phyloP scores from a whole-genome alignment of 2,113 vertebrate genomes.

The Rana temporaria region DNA sequence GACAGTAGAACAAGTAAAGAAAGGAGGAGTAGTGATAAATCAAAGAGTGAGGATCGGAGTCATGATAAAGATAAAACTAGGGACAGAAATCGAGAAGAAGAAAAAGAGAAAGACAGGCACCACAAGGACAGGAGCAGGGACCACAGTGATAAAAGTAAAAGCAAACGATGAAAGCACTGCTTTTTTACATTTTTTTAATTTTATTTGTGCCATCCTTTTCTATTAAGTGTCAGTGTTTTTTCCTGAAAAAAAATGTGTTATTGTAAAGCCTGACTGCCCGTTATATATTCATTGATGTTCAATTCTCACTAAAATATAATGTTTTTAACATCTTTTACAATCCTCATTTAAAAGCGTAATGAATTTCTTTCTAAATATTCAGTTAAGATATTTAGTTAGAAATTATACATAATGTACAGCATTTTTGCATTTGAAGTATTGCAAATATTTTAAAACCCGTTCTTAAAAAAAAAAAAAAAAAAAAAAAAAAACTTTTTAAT shows the following conservation, averaged over 20 bases:
- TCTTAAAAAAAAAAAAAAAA: conserved; percentile 60
- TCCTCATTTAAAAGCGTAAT: conserved; percentile 74
- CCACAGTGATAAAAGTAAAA: conserved; percentile 82
- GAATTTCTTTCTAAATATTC: conserved; percentile 81
- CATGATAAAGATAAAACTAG: conserved; percentile 80
- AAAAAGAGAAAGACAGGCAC: conserved; percentile 79
- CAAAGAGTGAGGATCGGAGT: conserved; percentile 81
- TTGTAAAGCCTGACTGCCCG: conserved; percentile 66
- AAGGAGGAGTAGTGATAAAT: conserved; percentile 75
- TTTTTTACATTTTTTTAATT: conserved; percentile 57
- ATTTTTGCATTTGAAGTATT: conserved; percentile 67
- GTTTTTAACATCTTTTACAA: conserved; percentile 76
- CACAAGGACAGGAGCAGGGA: conserved; percentile 82
- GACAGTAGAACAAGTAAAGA: conserved; percentile 75
- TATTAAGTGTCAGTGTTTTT: conserved; percentile 71
- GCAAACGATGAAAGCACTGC: conserved; percentile 77
- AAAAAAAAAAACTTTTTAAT: conserved; percentile 67
- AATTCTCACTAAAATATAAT: conserved; percentile 70
- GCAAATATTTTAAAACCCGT: conserved; percentile 69
- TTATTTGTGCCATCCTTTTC: conserved; percentile 75
- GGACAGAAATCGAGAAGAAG: conserved; percentile 72
- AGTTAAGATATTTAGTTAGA: conserved; percentile 73
- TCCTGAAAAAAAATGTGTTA: conserved; percentile 67
- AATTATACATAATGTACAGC: conserved; percentile 69
- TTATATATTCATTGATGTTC: conserved; percentile 70